Evolutionary conservation across 2,888 invertebrate species (phyloP).

Genomic region (Mellilla xanthometata): DNA sequence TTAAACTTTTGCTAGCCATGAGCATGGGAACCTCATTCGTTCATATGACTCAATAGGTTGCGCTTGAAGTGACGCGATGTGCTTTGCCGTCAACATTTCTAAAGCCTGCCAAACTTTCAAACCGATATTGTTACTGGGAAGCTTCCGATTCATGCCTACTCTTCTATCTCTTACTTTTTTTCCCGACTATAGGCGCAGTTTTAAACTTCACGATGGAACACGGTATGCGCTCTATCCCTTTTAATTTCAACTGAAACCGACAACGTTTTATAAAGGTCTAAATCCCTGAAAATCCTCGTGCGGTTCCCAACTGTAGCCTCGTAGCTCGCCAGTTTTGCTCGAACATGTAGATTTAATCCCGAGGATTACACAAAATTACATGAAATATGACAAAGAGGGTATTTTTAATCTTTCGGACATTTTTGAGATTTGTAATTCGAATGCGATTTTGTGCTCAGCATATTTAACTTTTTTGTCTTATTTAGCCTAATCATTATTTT

Average conservation of each 20-base stretch:
- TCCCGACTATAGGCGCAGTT: slow-evolving; percentile 11
- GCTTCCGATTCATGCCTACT: slow-evolving; percentile 13
- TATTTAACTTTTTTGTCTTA: background rate
- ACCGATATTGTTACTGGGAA: slow-evolving; percentile 8
- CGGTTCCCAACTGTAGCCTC: slow-evolving; percentile 60
- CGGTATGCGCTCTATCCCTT: slow-evolving; percentile 21
- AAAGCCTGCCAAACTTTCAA: slow-evolving; percentile 10
- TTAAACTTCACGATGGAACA: slow-evolving; percentile 22
- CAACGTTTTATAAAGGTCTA: slow-evolving; percentile 49
- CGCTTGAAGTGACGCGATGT: background rate
- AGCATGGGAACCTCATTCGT: too few species aligned
- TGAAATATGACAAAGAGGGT: slow-evolving; percentile 42
- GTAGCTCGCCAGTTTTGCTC: slow-evolving; percentile 55
- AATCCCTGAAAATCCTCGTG: slow-evolving; percentile 63
- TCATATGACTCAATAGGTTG: background rate
- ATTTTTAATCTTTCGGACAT: slow-evolving; percentile 27
- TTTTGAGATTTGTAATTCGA: slow-evolving; percentile 8
- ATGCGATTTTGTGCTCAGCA: background rate
- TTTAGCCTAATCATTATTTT: too few species aligned
- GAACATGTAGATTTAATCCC: slow-evolving; percentile 56
- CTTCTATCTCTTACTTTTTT: slow-evolving; percentile 9
- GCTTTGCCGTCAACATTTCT: slow-evolving; percentile 10
- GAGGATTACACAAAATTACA: slow-evolving; percentile 48
- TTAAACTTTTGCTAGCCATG: too few species aligned
- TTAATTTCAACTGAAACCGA: slow-evolving; percentile 38